Evolutionary conservation across 2,888 invertebrate species (phyloP).

Genomic region (Fragum fragum): DNA sequence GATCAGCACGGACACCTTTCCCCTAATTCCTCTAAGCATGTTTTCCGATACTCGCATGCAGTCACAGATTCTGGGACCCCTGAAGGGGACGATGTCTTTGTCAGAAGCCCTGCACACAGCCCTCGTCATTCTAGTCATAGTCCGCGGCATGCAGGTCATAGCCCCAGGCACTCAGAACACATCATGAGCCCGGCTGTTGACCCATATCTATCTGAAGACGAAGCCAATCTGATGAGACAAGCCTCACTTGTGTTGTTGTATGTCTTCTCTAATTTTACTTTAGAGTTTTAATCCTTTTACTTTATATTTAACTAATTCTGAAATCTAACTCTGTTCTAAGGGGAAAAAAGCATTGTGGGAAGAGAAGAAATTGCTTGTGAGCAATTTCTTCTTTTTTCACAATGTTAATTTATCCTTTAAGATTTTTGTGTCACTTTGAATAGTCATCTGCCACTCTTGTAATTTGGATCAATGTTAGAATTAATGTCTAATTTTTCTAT

Average conservation of each 20-base stretch:
- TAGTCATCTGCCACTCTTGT: no score
- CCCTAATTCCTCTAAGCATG: slow-evolving; percentile 58
- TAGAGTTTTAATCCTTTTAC: not conserved
- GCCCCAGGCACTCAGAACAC: slow-evolving; percentile 59
- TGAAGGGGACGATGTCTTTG: slow-evolving; percentile 63
- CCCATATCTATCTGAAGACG: slow-evolving; percentile 74
- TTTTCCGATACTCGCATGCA: slow-evolving; percentile 42
- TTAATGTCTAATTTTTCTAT: no score
- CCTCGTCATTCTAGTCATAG: not conserved
- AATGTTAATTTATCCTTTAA: no score
- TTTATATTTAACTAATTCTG: no score
- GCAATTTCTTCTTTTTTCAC: not conserved
- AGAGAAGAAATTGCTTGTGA: slow-evolving; percentile 1
- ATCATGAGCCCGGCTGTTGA: slow-evolving; percentile 70
- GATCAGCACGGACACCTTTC: slow-evolving; percentile 36
- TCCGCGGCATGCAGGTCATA: slow-evolving; percentile 2
- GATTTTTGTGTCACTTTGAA: no score
- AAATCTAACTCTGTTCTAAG: no score
- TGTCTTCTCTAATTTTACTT: slow-evolving; percentile 54
- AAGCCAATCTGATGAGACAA: slow-evolving; percentile 81
- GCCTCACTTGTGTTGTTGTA: slow-evolving; percentile 83
- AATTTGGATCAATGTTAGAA: no score
- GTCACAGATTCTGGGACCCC: slow-evolving; percentile 27
- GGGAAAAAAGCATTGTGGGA: not conserved
- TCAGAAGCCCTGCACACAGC: slow-evolving; percentile 51